A percentile compares a stretch with the other conserved stretches of the same genome.
phyloP scores from a whole-genome alignment of 2,797 vertebrate species.

The Sus cebifrons region DNA sequence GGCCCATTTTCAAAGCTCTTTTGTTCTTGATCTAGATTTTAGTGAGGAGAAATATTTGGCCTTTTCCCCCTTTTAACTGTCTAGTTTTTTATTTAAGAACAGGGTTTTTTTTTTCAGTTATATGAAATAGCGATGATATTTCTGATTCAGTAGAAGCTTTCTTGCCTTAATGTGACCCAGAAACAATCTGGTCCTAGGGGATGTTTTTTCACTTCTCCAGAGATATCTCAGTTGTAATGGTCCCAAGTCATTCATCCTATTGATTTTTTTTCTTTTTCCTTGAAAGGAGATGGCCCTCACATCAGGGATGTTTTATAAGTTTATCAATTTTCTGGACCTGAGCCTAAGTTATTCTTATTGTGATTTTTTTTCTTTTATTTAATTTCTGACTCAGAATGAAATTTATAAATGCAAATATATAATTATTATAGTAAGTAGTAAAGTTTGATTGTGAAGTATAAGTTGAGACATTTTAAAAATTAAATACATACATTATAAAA shows the following conservation, averaged over 20 bases:
- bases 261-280: background rate
- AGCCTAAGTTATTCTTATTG: background rate
- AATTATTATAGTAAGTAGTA: background rate
- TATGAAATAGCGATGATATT: background rate
- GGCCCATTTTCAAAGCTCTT: background rate
- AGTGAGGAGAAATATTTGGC: background rate
- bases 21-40: background rate
- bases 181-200: background rate
- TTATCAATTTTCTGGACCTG: background rate
- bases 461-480: background rate
- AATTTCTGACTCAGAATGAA: background rate
- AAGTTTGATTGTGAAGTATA: constrained; percentile 11
- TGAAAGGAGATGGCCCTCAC: background rate
- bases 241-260: background rate
- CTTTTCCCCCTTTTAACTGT: background rate
- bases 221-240: constrained; percentile 43
- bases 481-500: background rate
- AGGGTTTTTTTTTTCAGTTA: background rate
- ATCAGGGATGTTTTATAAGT: background rate
- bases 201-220: background rate
- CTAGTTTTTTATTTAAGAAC: background rate
- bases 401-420: background rate
- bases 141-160: background rate
- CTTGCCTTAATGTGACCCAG: background rate
- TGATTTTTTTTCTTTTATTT: constrained; percentile 11